Evolutionary conservation across 1,140 invertebrate species (phyloP), one percentile per base, ranked within the genome.

Genomic region (Lerema accius): DNA sequence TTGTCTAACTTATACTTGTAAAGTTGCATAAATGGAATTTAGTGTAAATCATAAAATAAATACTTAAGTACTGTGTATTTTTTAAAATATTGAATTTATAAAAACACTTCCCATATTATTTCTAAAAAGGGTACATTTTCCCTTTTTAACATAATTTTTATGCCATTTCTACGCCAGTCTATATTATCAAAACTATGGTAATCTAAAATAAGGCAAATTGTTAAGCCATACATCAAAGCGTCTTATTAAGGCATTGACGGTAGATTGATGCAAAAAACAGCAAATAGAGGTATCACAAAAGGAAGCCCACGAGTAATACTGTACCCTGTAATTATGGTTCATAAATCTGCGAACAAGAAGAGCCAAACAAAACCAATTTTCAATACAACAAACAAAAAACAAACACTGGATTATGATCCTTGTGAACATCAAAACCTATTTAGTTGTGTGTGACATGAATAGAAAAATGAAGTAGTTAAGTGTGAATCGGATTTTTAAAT

Each of bases 321-420:
- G 67, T 63, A 79, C 77, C 72, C 82, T 69, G 59, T 79, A 75
- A 85, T 85, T 85, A 85, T 62, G 63, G 59, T 68, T 72, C 70
- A 85, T 83, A 85, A 85, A 83, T 82, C 63, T 66, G 74, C 67
- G 59, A 68, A 70, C 59, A 63, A 62, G 42, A 74, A 46, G 53
- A 51, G 67, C 48, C 62, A 63, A 55, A 79, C 48, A 66, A 66
- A 74, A 67, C 68, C 70, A 73, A 82, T 79, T 80, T 80, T 74
- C 72, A 72, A 82, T 76, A 71, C 35, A 58, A 11, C 62, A 64
- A 61, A 76, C 63, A 75, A 75, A 77, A 75, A 78, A 69, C 17
- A 50, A 64, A 71, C 53, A 67, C 35, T 14, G 43, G 63, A 55
- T 66, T 63, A 63, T 66, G 56, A 72, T 63, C 63, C 69, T 65